Conservation (phyloP, 37 sponge, comb jelly and placozoan genomes). For the Cladorhizidae sp. region DNA sequence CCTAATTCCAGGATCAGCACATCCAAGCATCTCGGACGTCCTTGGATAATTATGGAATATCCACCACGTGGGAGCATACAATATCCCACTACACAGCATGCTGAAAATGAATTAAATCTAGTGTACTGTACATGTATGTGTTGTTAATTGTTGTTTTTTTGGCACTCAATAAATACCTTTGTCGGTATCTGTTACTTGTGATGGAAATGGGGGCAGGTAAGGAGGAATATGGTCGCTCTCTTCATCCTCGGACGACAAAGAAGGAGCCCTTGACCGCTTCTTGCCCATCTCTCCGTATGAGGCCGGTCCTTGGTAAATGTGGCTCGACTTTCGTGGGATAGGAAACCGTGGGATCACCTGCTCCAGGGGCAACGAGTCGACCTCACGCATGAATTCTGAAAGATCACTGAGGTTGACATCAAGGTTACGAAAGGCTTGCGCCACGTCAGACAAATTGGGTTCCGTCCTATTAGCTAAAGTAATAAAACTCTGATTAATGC, state of each 20-base stretch:
- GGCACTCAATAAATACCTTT: conserved; percentile 5
- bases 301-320: conserved; percentile 8
- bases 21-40: no score
- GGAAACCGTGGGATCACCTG: conserved; percentile 30
- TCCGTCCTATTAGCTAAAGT: conserved; percentile 45
- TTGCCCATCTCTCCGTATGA: not conserved
- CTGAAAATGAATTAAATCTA: not conserved
- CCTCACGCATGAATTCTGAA: conserved; percentile 6
- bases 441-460: conserved; percentile 20
- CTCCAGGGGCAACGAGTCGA: conserved; percentile 9
- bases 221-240: conserved; percentile 28
- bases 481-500: not conserved
- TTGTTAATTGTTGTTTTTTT: no score
- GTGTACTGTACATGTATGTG: not conserved
- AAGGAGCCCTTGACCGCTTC: not conserved
- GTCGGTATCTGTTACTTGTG: conserved; percentile 2
- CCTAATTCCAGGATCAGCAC: no score
- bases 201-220: conserved; percentile 35
- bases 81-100: not conserved
- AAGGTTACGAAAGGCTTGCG: conserved; percentile 20
- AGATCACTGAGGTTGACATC: conserved; percentile 16
- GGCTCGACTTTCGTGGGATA: conserved; percentile 23
- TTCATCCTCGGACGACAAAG: conserved; percentile 29
- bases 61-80: no score
- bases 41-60: no score